phyloP scores from a whole-genome alignment of 2,113 vertebrate species.

The Notothenia rossii region DNA sequence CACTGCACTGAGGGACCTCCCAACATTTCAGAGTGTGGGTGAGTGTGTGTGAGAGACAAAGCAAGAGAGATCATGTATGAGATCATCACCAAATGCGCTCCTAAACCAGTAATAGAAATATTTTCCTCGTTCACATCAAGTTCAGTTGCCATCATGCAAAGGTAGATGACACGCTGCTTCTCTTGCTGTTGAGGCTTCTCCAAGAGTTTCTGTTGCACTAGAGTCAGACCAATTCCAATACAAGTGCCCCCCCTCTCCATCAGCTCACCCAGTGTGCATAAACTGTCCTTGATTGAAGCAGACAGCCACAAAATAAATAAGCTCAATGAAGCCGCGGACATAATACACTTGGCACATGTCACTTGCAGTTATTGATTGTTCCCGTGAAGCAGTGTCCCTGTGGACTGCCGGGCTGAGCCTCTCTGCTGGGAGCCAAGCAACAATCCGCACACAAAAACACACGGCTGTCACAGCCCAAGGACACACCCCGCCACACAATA shows the following conservation, averaged over 20 bases:
- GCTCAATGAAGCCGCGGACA: slow-evolving; percentile 77
- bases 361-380: slow-evolving; percentile 78
- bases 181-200: slow-evolving; percentile 9
- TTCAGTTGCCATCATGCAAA: slow-evolving; percentile 17
- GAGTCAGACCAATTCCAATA: slow-evolving; percentile 19
- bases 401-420: slow-evolving; percentile 38
- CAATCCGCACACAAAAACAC: slow-evolving; percentile 27
- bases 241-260: slow-evolving; percentile 1
- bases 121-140: slow-evolving; percentile 7
- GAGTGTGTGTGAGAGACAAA: slow-evolving; percentile 72
- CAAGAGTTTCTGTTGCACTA: slow-evolving; percentile 15
- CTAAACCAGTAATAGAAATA: background rate
- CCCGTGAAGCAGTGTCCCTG: slow-evolving; percentile 47
- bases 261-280: slow-evolving; percentile 50
- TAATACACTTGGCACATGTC: slow-evolving; percentile 81
- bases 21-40: slow-evolving; percentile 89
- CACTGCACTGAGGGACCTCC: slow-evolving; percentile 88
- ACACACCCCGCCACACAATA: slow-evolving; percentile 12
- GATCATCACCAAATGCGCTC: slow-evolving; percentile 11
- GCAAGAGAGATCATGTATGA: slow-evolving; percentile 8
- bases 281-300: slow-evolving; percentile 67
- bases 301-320: slow-evolving; percentile 80
- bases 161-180: slow-evolving; percentile 9
- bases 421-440: slow-evolving; percentile 56
- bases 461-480: slow-evolving; percentile 28